Conservation (phyloP, 2,113 vertebrate species). For the Cyanoramphus novaezelandiae region DNA sequence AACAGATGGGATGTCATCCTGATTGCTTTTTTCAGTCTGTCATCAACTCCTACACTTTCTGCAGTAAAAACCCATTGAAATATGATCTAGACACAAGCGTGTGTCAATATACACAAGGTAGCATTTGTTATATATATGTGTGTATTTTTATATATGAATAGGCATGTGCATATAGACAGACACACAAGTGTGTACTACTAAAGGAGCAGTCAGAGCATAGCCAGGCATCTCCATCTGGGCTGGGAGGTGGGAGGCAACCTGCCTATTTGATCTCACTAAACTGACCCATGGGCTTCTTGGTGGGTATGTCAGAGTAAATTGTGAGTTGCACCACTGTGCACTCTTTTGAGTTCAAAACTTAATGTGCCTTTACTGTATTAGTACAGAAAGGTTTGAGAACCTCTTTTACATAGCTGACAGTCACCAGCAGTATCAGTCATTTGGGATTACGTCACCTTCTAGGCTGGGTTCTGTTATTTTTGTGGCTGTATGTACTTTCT, state of each 20-base stretch:
- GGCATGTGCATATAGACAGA: background rate
- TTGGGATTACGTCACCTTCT: background rate
- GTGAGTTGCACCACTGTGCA: background rate
- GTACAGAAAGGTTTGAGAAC: background rate
- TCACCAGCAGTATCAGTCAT: background rate
- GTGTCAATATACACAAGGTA: background rate
- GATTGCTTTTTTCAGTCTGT: background rate
- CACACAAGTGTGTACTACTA: background rate
- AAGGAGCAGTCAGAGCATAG: background rate
- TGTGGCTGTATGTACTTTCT: background rate
- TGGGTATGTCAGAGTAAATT: background rate
- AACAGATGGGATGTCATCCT: background rate
- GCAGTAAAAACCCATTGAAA: background rate
- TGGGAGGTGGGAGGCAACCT: background rate
- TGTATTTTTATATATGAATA: background rate
- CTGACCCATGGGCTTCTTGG: background rate
- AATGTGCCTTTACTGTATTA: background rate
- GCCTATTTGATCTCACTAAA: fast-evolving
- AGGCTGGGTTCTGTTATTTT: background rate
- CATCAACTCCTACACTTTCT: background rate
- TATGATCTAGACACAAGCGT: background rate
- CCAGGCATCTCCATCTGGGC: background rate
- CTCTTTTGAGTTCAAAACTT: background rate
- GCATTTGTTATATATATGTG: background rate
- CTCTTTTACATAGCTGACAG: background rate